These are phyloP conservation scores for Psephotus haematonotus DNA, from an alignment of 2,113 vertebrate species.

Conservation along the genomic window DNA sequence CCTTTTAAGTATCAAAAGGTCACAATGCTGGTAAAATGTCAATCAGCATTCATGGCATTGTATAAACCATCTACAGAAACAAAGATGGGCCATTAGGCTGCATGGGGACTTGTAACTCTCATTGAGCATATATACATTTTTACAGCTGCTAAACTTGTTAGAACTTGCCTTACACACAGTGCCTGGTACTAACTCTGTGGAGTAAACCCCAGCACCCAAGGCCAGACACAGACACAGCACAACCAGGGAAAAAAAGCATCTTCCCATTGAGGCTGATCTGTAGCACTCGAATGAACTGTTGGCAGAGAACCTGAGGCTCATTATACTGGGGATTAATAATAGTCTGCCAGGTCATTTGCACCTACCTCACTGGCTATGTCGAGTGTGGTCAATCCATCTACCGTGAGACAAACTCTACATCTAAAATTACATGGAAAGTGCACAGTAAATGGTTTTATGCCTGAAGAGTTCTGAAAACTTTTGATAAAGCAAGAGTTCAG, in stretches of 20 bases:
- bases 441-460: slow-evolving; percentile 12
- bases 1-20: not conserved
- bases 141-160: not conserved
- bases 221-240: not conserved
- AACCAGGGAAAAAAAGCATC: not conserved
- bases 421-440: slow-evolving; percentile 36
- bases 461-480: slow-evolving; percentile 43
- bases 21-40: not conserved
- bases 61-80: not conserved
- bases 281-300: not conserved
- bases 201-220: not conserved
- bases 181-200: accelerated
- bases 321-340: slow-evolving; percentile 33
- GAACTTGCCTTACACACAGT: not conserved
- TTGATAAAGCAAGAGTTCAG: slow-evolving; percentile 9
- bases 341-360: slow-evolving; percentile 33
- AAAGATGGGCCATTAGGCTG: not conserved
- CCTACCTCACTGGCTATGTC: not conserved
- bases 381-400: slow-evolving; percentile 26
- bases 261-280: not conserved
- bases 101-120: not conserved
- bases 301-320: not conserved
- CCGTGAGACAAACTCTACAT: not conserved
- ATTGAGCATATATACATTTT: not conserved
- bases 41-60: not conserved